These are phyloP conservation scores for Eupeodes luniger DNA, from an alignment of 2,888 invertebrate genomes.

Conservation along the genomic window DNA sequence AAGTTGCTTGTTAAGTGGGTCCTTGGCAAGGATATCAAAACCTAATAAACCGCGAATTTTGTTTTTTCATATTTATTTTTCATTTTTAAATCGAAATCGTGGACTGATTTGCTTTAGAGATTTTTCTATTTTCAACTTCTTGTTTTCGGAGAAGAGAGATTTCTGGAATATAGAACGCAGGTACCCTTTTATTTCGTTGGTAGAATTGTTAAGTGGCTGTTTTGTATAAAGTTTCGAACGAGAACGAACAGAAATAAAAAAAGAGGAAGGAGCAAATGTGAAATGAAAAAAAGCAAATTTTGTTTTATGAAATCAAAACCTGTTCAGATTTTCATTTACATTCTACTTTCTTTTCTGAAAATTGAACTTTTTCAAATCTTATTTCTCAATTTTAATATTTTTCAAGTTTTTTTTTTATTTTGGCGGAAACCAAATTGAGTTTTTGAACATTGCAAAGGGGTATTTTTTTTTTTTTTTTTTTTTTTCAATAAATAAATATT, in stretches of 20 bases:
- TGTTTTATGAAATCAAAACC: conserved; percentile 70
- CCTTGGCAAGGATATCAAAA: conserved; percentile 61
- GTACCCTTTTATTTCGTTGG: conserved; percentile 56
- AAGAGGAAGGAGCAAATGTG: conserved; percentile 21
- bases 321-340: conserved; percentile 40
- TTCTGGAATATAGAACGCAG: conserved; percentile 16
- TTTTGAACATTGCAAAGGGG: background rate
- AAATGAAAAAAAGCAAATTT: conserved; percentile 68
- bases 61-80: conserved; percentile 15
- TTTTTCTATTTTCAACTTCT: conserved; percentile 55
- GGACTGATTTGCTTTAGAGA: conserved; percentile 47
- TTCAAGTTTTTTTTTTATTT: background rate
- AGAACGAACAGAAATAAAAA: background rate
- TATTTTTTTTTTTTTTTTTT: too few relatives aligned
- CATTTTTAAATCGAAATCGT: conserved; percentile 55
- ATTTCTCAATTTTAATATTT: conserved; percentile 57
- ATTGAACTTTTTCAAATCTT: conserved; percentile 47
- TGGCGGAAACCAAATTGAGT: background rate
- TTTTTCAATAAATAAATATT: too few relatives aligned
- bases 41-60: conserved; percentile 74
- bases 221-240: conserved; percentile 8
- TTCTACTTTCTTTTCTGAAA: conserved; percentile 5
- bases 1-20: conserved; percentile 67
- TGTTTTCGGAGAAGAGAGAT: conserved; percentile 21
- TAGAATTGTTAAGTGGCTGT: conserved; percentile 67